Conservation (phyloP, 2,113 vertebrate species). For the Mystacornis crossleyi region DNA sequence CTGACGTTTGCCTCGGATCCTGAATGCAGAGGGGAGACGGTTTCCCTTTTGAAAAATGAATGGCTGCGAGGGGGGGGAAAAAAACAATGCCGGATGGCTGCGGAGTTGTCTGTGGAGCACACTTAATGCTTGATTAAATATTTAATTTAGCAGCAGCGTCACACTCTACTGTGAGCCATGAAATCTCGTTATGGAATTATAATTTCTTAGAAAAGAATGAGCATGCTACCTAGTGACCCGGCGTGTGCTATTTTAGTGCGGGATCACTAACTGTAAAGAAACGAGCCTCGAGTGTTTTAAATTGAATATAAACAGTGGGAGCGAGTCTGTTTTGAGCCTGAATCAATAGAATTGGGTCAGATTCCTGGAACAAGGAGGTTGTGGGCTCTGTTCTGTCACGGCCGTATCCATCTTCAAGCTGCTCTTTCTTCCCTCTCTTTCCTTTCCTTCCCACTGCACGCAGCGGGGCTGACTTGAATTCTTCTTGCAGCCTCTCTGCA, state of each 20-base stretch:
- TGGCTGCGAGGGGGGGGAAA: background rate
- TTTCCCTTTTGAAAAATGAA: background rate
- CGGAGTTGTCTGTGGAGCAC: slow-evolving; percentile 7
- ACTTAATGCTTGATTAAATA: slow-evolving; percentile 54
- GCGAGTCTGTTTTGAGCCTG: background rate
- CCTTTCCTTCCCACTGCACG: fast-evolving
- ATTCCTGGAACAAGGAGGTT: background rate
- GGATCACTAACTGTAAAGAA: background rate
- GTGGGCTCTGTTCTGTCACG: background rate
- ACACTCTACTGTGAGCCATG: slow-evolving; percentile 37
- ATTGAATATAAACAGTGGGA: background rate
- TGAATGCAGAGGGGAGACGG: background rate
- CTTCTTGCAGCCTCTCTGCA: background rate
- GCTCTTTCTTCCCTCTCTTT: background rate
- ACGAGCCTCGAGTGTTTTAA: background rate
- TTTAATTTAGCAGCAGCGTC: slow-evolving; percentile 51
- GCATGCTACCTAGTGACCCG: background rate
- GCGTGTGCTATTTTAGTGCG: background rate
- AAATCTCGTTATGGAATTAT: slow-evolving; percentile 47
- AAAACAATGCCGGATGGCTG: background rate
- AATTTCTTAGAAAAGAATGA: slow-evolving; percentile 14
- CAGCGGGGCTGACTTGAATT: fast-evolving
- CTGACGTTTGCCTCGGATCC: background rate
- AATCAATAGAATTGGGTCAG: background rate
- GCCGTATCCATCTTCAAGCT: background rate